Conservation (phyloP, 2,888 invertebrate genomes). For the Hetaerina titia region DNA sequence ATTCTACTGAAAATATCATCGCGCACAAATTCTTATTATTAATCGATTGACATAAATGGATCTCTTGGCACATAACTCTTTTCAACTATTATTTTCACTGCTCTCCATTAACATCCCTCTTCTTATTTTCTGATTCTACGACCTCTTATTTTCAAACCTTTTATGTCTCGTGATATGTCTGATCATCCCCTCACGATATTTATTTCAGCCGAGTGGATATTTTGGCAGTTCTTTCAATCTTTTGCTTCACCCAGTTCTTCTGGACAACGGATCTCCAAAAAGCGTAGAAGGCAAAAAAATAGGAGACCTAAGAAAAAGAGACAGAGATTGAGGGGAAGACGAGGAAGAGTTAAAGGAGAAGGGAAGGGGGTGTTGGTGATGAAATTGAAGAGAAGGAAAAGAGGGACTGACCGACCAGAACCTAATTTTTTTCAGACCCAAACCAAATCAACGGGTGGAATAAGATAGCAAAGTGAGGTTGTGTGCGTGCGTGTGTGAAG, state of each 20-base stretch:
- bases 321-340: background rate
- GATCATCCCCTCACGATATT: background rate
- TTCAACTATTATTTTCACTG: too few relatives aligned
- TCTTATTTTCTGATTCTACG: too few relatives aligned
- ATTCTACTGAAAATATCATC: too few relatives aligned
- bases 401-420: background rate
- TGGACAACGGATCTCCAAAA: background rate
- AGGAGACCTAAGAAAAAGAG: too few relatives aligned
- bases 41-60: too few relatives aligned
- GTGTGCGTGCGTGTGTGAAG: background rate
- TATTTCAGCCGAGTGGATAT: background rate
- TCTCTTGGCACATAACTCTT: too few relatives aligned
- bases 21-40: too few relatives aligned
- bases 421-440: constrained; percentile 42
- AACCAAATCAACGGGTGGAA: constrained; percentile 45
- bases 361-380: background rate
- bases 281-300: background rate
- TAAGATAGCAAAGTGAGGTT: background rate
- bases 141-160: too few relatives aligned
- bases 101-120: too few relatives aligned
- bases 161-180: background rate
- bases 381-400: background rate
- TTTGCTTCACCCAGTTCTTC: background rate
- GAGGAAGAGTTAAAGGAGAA: background rate
- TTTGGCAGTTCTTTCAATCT: background rate